Base-by-base conservation (phyloP, 2,113 vertebrate species). In the Misgurnus mizolepis region DNA sequence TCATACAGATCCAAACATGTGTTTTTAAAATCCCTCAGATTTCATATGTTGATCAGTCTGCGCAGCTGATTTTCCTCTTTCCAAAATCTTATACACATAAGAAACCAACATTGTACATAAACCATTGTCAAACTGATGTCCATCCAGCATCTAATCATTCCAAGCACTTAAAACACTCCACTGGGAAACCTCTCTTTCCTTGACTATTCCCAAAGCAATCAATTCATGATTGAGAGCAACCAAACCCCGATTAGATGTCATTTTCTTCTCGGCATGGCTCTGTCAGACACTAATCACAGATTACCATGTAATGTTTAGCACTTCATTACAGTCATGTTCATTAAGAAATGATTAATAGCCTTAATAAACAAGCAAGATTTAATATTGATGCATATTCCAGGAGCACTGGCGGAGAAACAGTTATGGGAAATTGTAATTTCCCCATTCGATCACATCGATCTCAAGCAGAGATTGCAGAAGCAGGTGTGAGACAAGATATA, bases 181-280 rank as follows among this genome's bases (percentile, higher is more conserved):
- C 39, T 47, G 41, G 56, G 56, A 34, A 76, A 76, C 49, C 62
- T n/a, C 12, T 49, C 47, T 41, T 65, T 66, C 47, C 61, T 55
- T 65, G 60, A 74, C 53, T 65, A 76, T 56, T 61, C 72, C 40
- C 72, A 49, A 22, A 75, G 34, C 61, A 77, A 77, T 77, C 62
- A 53, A 66, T 77, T 27, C 34, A 77, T 55, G 62, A 66, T 40
- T n/a, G n/a, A 76, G 60, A 76, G 60, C 58, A 76, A 64, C 75
- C 75, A 66, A 66, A 66, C 62, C 22, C 27, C 5, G 58, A 64
- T 64, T 64, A 62, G 9, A 27, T 55, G 34, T 18, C 58, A 65
- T 76, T 75, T 75, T 62, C 60, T 39, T 62, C 45, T 65, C 45
- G 4, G 60, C 62, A 5, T 0, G 7, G 6, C 60, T 62, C 60